Base-by-base conservation (phyloP, 2,113 vertebrate species). In the Crotalus helleri region DNA sequence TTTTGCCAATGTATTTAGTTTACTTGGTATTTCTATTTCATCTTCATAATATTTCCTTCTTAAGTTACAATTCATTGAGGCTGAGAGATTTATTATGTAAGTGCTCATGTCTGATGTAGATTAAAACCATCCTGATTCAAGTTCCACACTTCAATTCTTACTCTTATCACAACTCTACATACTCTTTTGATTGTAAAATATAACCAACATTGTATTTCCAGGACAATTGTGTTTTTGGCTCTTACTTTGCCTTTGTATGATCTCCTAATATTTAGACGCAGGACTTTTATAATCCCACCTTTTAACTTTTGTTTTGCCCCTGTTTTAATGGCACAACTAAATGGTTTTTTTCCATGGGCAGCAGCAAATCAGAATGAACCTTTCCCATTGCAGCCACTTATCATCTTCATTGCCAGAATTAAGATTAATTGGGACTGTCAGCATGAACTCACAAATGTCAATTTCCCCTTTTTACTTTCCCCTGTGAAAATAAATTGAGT, bases 371-470 rank as follows among this genome's bases (percentile, higher is more conserved):
- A 93, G 95, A 96, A 93, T 2, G 87, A 88, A 89, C 91, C 53
- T 94, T 92, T 95, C 90, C 96, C 95, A 96, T 96, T 96, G 93
- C 90, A 64, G 95, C 91, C 94, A 95, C 92, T 97, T 96, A 96
- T 91, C 94, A 96, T 93, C 85, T 93, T 57, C 94, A 90, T 94
- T 95, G 93, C 92, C 92, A 93, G 93, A 95, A 95, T 96, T 95
- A 96, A 96, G 95, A 96, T 96, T 96, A 97, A 97, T 96, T 95
- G 91, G 29, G 87, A 94, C 95, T 97, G 96, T 97, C 97, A 97
- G 94, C 92, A 2, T 96, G 94, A 96, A 95, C 95, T 97, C 95
- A 97, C 95, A 94, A 95, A 96, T 13, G 90, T 96, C 96, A 94
- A 96, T 97, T 97, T 97, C 96, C 96, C 95, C 92, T 96, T 95